Base-by-base conservation (phyloP, 2,888 invertebrate species). In the Polia nebulosa region DNA sequence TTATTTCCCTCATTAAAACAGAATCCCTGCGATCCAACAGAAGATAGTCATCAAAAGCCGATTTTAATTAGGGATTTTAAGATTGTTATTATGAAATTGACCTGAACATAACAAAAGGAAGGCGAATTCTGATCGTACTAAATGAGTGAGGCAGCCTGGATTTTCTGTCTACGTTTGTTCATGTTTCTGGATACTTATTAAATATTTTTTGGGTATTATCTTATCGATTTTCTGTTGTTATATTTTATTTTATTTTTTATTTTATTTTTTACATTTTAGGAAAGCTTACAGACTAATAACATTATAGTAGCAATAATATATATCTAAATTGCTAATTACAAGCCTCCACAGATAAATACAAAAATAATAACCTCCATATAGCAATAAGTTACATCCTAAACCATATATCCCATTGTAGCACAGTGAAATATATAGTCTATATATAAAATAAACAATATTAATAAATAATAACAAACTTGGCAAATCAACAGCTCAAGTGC, bases 51-150 rank as follows among this genome's bases (percentile, higher is more conserved):
- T 71, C 63, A 73, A 77, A 78, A 84, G 74, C 73, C 69, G 78
- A 73, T 83, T 82, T 81, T 83, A 82, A 82, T 79, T 75, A 80
- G 68, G 76, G 76, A 70, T 74, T 81, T 68, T 51, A 73, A 53
- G 60, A 58, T 75, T 76, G 58, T 72, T 75, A 67, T 57, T 68
- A 76, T 55, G 45, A 76, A 68, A 72, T 76, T 76, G 59, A 73
- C 60, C 52, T 49, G 56, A 49, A 61, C 57, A 15, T 76, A 51
- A 63, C 62, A 68, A 64, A 78, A 56, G 65, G 44, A 44, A 22
- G 34, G 49, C 27, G 32, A 60, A 52, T 22, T 63, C 17, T 27
- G 44, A 72, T 45, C 59, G 44, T 58, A 56, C 59, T 58, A 77
- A 71, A 55, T 51, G 58, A 62, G 41, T 36, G 45, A 68, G 39